These are phyloP conservation scores for Alosa alosa DNA, from an alignment of 2,113 vertebrate genomes.

Conservation along the genomic window DNA sequence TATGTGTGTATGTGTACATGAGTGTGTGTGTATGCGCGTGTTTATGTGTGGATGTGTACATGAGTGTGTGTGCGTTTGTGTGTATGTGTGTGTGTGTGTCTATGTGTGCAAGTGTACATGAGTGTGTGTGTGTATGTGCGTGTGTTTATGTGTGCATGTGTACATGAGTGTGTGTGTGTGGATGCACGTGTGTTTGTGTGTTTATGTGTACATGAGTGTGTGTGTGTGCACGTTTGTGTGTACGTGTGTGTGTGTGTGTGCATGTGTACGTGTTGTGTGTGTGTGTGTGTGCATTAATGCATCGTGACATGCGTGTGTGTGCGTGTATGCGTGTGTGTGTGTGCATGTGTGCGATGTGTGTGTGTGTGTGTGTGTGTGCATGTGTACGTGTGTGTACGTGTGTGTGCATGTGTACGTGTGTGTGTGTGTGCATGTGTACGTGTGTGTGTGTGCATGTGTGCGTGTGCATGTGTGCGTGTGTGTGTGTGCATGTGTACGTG, in stretches of 20 bases:
- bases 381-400: not conserved
- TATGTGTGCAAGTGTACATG: not conserved
- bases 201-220: no score
- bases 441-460: not conserved
- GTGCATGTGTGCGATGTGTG: not conserved
- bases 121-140: not conserved
- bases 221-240: not conserved
- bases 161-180: conserved; percentile 72
- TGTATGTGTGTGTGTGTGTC: not conserved
- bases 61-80: not conserved
- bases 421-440: not conserved
- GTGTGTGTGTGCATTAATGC: not conserved
- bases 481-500: not conserved
- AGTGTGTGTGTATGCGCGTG: not conserved
- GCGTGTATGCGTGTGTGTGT: not conserved
- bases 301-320: not conserved
- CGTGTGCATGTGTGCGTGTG: not conserved
- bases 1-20: not conserved
- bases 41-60: not conserved
- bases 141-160: not conserved
- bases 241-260: not conserved
- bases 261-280: not conserved
- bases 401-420: not conserved
- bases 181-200: conserved; percentile 43
- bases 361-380: not conserved